Conservation (phyloP, 2,888 invertebrate species). For the Lasioglossum villosulum region DNA sequence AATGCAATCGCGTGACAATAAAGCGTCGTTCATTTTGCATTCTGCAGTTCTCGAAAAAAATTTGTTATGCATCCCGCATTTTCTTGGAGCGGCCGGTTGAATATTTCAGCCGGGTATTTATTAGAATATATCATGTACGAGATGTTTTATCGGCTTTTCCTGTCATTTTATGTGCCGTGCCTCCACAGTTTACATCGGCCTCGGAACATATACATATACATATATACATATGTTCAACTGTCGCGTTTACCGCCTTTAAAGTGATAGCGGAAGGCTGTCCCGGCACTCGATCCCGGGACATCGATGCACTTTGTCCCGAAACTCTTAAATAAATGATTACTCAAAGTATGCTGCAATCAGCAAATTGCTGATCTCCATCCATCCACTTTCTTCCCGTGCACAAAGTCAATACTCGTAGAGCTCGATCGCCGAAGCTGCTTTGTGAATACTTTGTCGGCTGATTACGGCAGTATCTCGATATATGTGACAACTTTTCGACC, state of each 20-base stretch:
- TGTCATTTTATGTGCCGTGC: slow-evolving; percentile 52
- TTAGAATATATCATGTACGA: slow-evolving; percentile 49
- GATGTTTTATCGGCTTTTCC: slow-evolving; percentile 48
- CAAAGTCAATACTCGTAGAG: neutral
- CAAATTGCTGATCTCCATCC: slow-evolving; percentile 32
- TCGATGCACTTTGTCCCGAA: slow-evolving; percentile 59
- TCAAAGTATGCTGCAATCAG: slow-evolving; percentile 38
- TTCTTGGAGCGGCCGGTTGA: slow-evolving; percentile 27
- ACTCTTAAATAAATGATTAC: slow-evolving; percentile 63
- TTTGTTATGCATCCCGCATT: slow-evolving; percentile 21
- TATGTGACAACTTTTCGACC: neutral
- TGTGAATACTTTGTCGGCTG: neutral
- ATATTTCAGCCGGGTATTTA: slow-evolving; percentile 55
- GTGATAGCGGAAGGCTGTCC: slow-evolving; percentile 42
- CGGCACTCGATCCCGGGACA: slow-evolving; percentile 2
- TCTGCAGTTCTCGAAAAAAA: neutral
- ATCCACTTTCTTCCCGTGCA: neutral
- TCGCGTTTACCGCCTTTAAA: slow-evolving; percentile 49
- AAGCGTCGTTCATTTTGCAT: neutral
- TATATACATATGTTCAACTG: slow-evolving; percentile 34
- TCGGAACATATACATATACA: neutral
- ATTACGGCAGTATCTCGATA: neutral
- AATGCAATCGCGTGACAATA: slow-evolving; percentile 21
- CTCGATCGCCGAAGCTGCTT: neutral
- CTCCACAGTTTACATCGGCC: slow-evolving; percentile 33